A percentile compares a stretch with the other conserved stretches of the same genome.
phyloP scores from a whole-genome alignment of 2,888 invertebrate species.

The Thymelicus lineola region DNA sequence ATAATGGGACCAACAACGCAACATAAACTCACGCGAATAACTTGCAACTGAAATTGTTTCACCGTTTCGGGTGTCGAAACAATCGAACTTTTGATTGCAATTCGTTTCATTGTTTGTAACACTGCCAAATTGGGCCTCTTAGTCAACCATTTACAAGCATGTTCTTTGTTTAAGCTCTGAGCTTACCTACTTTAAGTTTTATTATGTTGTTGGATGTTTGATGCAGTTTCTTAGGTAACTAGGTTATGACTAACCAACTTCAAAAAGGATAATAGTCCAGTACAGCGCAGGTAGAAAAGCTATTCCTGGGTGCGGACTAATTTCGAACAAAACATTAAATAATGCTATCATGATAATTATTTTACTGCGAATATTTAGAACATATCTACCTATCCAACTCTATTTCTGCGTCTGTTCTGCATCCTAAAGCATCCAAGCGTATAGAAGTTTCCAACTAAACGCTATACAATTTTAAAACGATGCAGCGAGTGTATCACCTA shows the following conservation, averaged over 20 bases:
- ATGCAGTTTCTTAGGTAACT: too few relatives aligned
- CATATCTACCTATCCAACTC: background rate
- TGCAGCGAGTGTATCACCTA: slow-evolving; percentile 20
- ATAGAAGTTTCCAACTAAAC: slow-evolving; percentile 15
- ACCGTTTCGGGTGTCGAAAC: slow-evolving; percentile 27
- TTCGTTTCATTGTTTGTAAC: slow-evolving; percentile 28
- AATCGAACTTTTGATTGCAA: slow-evolving; percentile 34
- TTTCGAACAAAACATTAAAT: too few relatives aligned
- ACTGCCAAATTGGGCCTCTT: slow-evolving; percentile 29
- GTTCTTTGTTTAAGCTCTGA: background rate
- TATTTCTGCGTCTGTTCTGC: slow-evolving; percentile 7
- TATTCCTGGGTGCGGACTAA: too few relatives aligned
- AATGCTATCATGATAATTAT: too few relatives aligned
- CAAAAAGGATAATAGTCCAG: too few relatives aligned
- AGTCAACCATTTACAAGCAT: slow-evolving; percentile 24
- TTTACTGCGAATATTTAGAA: too few relatives aligned
- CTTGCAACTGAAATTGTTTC: slow-evolving; percentile 40
- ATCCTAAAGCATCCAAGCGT: slow-evolving; percentile 14
- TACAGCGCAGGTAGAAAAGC: too few relatives aligned
- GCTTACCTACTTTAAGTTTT: background rate
- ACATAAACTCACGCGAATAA: slow-evolving; percentile 52
- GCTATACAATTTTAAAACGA: slow-evolving; percentile 23
- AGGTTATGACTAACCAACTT: too few relatives aligned
- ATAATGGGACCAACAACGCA: slow-evolving; percentile 51
- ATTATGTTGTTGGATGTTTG: too few relatives aligned